Evolutionary conservation across 2,113 vertebrate genomes (phyloP).

Genomic region (Mesitornis unicolor): DNA sequence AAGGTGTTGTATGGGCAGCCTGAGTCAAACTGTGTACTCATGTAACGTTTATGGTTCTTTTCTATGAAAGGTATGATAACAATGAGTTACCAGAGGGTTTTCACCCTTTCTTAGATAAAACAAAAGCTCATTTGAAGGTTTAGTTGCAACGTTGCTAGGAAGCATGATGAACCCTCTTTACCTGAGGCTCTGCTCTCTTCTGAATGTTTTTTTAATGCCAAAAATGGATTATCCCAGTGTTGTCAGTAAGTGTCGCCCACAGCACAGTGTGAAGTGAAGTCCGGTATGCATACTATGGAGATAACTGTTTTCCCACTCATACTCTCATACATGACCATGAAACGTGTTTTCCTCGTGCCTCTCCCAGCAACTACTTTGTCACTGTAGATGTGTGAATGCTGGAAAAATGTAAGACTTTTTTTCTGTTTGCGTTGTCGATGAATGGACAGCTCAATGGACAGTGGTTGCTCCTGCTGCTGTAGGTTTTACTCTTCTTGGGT

Average conservation of each 20-base stretch:
- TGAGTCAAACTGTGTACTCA: rapidly evolving
- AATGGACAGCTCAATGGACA: neutral
- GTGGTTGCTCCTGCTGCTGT: neutral
- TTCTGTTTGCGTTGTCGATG: neutral
- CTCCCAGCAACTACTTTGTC: neutral
- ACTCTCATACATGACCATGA: neutral
- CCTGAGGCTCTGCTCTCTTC: neutral
- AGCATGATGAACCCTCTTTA: neutral
- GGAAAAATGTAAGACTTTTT: neutral
- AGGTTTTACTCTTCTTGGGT: neutral
- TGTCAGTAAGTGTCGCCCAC: neutral
- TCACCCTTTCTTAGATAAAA: neutral
- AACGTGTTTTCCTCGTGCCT: neutral
- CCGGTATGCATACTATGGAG: neutral
- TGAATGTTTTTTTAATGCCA: neutral
- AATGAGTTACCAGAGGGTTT: neutral
- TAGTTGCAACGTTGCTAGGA: neutral
- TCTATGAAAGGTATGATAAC: neutral
- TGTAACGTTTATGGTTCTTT: neutral
- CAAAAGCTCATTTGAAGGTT: neutral
- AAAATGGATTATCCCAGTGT: neutral
- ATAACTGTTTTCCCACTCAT: neutral
- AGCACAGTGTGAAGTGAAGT: neutral
- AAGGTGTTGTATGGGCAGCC: neutral
- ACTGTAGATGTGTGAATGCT: neutral